Percentiles rank a stretch among this genome's conserved stretches.
phyloP scores from a whole-genome alignment of 2,888 invertebrate species.

The Platycnemis pennipes region DNA sequence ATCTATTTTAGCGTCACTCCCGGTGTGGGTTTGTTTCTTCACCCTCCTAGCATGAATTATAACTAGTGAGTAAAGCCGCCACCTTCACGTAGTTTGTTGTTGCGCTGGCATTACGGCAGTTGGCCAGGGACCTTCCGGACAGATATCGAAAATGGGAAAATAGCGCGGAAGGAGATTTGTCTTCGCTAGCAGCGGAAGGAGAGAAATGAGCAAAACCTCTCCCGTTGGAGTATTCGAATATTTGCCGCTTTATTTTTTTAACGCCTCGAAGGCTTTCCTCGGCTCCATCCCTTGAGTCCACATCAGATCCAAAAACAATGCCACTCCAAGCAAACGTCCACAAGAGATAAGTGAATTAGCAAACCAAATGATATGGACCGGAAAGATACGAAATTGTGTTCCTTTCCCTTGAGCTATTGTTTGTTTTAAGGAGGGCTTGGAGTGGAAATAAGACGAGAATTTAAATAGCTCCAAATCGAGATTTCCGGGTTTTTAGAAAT shows the following conservation, averaged over 20 bases:
- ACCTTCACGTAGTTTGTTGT: too few species aligned
- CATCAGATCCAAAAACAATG: constrained; percentile 63
- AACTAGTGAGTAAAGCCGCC: background rate
- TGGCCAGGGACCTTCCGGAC: background rate
- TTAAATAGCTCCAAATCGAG: background rate
- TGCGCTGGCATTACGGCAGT: background rate
- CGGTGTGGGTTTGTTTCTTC: too few species aligned
- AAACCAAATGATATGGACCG: constrained; percentile 64
- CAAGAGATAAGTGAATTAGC: constrained; percentile 62
- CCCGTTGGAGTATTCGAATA: background rate
- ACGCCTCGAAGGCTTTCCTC: constrained; percentile 27
- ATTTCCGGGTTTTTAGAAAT: background rate
- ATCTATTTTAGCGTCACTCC: too few species aligned
- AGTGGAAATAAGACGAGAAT: constrained; percentile 12
- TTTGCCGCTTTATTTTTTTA: constrained; percentile 47
- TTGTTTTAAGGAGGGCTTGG: constrained; percentile 50
- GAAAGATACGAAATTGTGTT: constrained; percentile 63
- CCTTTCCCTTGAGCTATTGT: constrained; percentile 65
- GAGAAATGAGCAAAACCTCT: background rate
- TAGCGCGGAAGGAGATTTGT: background rate
- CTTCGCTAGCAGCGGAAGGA: background rate
- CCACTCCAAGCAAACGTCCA: constrained; percentile 57
- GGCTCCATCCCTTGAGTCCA: constrained; percentile 45
- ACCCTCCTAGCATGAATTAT: too few species aligned
- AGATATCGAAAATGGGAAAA: constrained; percentile 8